Percentiles rank a stretch among this genome's conserved stretches.
phyloP scores from a whole-genome alignment of 64 coral and sea anemone species.

The Orbicella faveolata region DNA sequence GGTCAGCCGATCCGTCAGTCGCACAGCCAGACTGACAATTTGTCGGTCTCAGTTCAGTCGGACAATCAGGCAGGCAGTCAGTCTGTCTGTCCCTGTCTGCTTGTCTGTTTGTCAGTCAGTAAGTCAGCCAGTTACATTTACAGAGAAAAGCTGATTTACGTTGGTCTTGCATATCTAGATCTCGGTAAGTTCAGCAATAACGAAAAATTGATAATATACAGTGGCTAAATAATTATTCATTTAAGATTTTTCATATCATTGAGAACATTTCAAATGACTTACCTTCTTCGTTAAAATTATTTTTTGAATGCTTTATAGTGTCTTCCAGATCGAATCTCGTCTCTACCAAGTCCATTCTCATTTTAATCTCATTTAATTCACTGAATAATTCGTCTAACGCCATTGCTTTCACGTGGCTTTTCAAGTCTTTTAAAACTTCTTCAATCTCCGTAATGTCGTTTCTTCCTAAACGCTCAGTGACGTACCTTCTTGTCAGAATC shows the following conservation, averaged over 20 bases:
- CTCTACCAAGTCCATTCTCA: neutral
- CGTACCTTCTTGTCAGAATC: neutral
- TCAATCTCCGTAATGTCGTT: neutral
- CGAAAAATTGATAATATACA: neutral
- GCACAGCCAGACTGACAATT: neutral
- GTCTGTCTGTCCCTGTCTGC: neutral
- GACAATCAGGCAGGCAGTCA: neutral
- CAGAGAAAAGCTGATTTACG: too few species aligned
- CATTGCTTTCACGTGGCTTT: slow-evolving; percentile 17
- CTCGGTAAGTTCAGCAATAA: neutral
- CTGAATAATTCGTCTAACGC: slow-evolving; percentile 2
- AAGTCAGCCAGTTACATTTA: too few species aligned
- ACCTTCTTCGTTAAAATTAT: neutral
- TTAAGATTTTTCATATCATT: neutral
- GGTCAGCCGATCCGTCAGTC: neutral
- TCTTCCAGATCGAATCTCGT: neutral
- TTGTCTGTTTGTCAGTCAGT: too few species aligned
- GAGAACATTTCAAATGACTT: neutral
- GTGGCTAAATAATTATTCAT: neutral
- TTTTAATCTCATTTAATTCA: slow-evolving; percentile 12
- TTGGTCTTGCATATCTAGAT: neutral
- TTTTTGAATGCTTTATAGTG: neutral
- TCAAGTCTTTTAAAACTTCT: slow-evolving; percentile 15
- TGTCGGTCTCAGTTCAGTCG: neutral
- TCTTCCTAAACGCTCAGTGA: neutral